Evolutionary conservation across 2,113 vertebrate species (phyloP).

Genomic region (Gymnobelideus leadbeateri): DNA sequence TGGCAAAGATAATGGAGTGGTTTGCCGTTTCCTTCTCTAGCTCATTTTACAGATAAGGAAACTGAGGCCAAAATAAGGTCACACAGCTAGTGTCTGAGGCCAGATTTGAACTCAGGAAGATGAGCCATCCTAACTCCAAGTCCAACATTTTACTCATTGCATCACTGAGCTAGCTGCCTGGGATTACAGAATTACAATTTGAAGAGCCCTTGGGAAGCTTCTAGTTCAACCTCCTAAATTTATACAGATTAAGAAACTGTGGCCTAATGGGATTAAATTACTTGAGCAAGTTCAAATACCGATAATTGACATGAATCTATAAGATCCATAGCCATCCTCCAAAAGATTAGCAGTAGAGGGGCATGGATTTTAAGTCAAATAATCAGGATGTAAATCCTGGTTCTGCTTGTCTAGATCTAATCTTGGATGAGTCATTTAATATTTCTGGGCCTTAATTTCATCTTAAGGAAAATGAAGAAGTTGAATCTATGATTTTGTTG

Average conservation of each 20-base stretch:
- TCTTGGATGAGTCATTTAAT: background rate
- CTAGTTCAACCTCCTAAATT: background rate
- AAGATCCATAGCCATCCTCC: background rate
- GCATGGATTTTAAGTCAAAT: background rate
- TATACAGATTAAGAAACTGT: background rate
- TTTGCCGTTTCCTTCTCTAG: background rate
- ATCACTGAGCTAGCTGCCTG: too few species aligned
- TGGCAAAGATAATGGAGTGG: background rate
- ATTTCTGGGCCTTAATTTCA: background rate
- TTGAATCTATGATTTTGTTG: background rate
- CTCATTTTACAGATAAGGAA: background rate
- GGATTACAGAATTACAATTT: background rate
- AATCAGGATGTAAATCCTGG: background rate
- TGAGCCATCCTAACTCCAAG: too few species aligned
- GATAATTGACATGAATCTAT: background rate
- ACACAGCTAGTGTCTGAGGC: background rate
- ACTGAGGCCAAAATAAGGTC: background rate
- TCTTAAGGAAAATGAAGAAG: background rate
- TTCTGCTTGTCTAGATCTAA: background rate
- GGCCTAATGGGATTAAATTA: background rate
- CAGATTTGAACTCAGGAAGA: too few species aligned
- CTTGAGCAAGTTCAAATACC: background rate
- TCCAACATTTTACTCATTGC: too few species aligned
- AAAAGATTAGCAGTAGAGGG: background rate
- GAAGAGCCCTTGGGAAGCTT: background rate